Evolutionary conservation across 2,797 vertebrate genomes (phyloP), one percentile per base, ranked within the genome.

Genomic region (Sebastes vulpes): DNA sequence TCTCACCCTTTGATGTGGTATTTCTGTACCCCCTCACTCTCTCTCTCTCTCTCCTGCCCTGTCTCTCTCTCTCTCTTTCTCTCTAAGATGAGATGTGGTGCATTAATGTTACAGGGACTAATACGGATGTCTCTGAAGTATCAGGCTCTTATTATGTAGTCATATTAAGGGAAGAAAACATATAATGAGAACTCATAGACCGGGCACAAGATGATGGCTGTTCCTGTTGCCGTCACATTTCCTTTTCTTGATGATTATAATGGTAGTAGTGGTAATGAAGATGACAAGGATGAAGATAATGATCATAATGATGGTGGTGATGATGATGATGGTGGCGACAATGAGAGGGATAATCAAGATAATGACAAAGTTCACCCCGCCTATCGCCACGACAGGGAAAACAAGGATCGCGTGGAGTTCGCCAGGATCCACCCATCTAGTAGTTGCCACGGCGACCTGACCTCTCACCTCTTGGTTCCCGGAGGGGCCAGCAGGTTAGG

Each of bases 371-470:
- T 91, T 88, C 88, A 70, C 58, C 66, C 84, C 53, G 35, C 71
- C 74, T 81, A 61, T 59, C 28, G 32, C 75, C 80, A 52, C 48
- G 18, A 83, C 83, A 97, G 98, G 94, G 98, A 99, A 92, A 98
- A 97, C 95, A 99, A 99, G 92, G 98, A 99, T 8, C 96, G 97
- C n/a, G 95, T 98, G 91, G 98, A 99, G 77, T 98, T 99, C 6
- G 95, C 97, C 76, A 96, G 98, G 90, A 98, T 98, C 85, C 98
- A 97, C 90, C 97, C 97, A 0, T 97, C 98, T 0, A 97, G 97
- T 83, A 95, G 97, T 85, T 99, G 98, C 92, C 98, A 98, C 0
- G 97, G 98, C 76, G 98, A 99, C 88, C 95, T 99, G 91, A 96
- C 97, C 79, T 96, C 98, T 59, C 98, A 98, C 95, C 96, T 99